Base-by-base conservation (phyloP, 2,888 invertebrate genomes). In the Criorhina ranunculi region DNA sequence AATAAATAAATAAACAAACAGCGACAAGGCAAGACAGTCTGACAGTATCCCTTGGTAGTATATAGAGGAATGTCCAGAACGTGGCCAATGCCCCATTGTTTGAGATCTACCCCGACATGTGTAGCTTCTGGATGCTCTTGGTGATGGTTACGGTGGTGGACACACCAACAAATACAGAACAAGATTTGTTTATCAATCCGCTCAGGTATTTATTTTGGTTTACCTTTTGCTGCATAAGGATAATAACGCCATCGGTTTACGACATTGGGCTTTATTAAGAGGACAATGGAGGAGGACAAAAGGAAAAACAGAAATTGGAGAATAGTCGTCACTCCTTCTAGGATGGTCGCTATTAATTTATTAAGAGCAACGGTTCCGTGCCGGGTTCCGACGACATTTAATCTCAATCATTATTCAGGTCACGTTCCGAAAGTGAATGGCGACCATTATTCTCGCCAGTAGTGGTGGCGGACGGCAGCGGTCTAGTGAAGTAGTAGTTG, bases 181-280 rank as follows among this genome's bases (percentile, higher is more conserved):
- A 37, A 59, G 67, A 79, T 75, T 83, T 83, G 69, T 79, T 59
- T 79, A 83, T 69, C 70, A 82, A 76, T 82, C 55, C 42, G 67
- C 57, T 57, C 49, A 70, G 69, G 69, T 76, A 67, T 81, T 64
- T 37, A 11, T 15, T 2, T 66, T 7, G 59, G 49, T 55, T 69
- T 62, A 44, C 19, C 62, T 69, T 79, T 75, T 57, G 33, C n/a
- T 55, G 24, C 46, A 35, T 8, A 64, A 62, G 53, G 53, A 73
- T 62, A 73, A 73, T 55, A 55, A 73, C 35, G 35, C 55, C 49
- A 51, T 57, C 42, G 66, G 37, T 51, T 51, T 59, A 33, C 24
- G 35, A 53, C 66, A 37, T 53, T 29, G 12, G 12, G 57, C 19
- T 51, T 59, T 37, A 70, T 70, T 67, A 64, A 64, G 59, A 53